These are phyloP conservation scores for Gorsachius goisagi DNA, from an alignment of 2,113 vertebrate species.

Conservation along the genomic window DNA sequence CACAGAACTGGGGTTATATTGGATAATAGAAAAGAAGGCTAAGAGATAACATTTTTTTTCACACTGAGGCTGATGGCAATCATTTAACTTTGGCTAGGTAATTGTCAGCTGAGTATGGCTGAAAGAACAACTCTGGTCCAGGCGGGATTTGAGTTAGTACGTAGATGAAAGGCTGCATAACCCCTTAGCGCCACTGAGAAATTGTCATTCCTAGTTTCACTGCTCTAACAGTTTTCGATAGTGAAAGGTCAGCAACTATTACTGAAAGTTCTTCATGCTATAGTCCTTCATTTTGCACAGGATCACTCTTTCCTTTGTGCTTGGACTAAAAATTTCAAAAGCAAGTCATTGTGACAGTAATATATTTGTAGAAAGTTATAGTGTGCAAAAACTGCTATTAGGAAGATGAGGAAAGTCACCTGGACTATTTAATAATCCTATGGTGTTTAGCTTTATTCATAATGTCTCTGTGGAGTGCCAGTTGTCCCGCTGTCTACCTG, in stretches of 20 bases:
- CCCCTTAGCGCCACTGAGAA: background rate
- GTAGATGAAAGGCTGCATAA: background rate
- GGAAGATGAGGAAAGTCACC: background rate
- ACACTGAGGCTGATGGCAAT: background rate
- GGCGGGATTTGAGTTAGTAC: background rate
- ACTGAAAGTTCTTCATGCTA: background rate
- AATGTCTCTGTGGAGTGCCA: background rate
- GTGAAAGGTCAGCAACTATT: background rate
- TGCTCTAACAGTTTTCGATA: background rate
- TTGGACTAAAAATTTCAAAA: constrained; percentile 1
- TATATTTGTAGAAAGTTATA: background rate
- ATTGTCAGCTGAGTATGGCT: background rate
- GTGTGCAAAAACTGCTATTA: background rate
- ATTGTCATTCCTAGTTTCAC: background rate
- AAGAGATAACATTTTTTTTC: background rate
- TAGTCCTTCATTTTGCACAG: background rate
- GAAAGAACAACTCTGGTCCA: background rate
- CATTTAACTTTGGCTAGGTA: background rate
- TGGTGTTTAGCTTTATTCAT: background rate
- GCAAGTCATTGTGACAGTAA: background rate
- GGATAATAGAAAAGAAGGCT: background rate
- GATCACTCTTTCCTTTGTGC: constrained; percentile 8
- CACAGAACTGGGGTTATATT: background rate
- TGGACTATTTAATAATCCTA: background rate
- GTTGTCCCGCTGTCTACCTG: background rate